Conservation (phyloP, 1,140 invertebrate genomes). For the Tetramorium alpestre region DNA sequence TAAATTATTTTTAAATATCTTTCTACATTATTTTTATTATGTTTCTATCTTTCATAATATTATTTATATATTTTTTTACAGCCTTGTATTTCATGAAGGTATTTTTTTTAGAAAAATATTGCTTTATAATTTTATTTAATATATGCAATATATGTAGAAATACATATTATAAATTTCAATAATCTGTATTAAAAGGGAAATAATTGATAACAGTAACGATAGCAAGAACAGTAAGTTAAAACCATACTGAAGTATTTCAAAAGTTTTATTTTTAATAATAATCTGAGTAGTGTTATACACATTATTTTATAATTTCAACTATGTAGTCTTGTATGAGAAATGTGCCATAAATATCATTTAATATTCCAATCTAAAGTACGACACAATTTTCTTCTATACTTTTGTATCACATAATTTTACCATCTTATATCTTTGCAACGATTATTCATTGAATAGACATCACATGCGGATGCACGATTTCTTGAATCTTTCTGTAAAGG, state of each 20-base stretch:
- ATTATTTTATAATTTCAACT: neutral
- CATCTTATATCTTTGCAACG: conserved; percentile 32
- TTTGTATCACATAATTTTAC: conserved; percentile 31
- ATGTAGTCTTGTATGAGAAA: neutral
- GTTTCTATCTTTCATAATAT: neutral
- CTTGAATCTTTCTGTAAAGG: conserved; percentile 78
- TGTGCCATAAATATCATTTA: neutral
- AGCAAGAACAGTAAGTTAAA: neutral
- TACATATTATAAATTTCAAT: neutral
- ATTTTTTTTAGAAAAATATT: neutral
- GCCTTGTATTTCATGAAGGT: neutral
- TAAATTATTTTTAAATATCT: neutral
- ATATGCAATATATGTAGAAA: neutral
- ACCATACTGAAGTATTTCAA: neutral
- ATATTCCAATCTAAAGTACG: conserved; percentile 32
- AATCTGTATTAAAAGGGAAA: neutral
- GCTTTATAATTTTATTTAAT: neutral
- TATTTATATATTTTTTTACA: neutral
- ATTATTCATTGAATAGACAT: conserved; percentile 42
- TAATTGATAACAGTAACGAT: neutral
- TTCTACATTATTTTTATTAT: neutral
- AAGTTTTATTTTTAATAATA: conserved; percentile 1
- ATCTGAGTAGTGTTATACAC: neutral
- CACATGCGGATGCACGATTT: conserved; percentile 66
- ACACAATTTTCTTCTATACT: neutral